A percentile compares a stretch with the other conserved stretches of the same genome.
These are phyloP conservation scores for Daphoenositta chrysoptera DNA, from an alignment of 2,113 vertebrate genomes.

Conservation along the genomic window DNA sequence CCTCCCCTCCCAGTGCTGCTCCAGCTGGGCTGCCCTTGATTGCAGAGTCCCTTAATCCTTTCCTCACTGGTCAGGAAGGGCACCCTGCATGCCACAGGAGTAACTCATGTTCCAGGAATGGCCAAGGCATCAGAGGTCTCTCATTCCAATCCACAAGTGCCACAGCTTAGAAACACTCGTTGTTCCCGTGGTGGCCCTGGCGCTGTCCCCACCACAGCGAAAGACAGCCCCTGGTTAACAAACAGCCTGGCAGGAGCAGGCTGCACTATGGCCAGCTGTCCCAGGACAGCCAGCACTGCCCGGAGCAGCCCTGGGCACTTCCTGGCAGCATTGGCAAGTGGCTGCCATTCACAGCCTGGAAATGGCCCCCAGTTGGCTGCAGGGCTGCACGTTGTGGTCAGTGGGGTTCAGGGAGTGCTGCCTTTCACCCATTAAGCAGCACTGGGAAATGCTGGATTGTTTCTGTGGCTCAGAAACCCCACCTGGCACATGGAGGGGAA, in stretches of 20 bases:
- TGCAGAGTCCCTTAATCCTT: background rate
- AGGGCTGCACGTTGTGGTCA: fast-evolving
- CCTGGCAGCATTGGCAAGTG: background rate
- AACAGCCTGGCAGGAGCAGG: background rate
- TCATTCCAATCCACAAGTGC: background rate
- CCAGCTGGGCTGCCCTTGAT: background rate
- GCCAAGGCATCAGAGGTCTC: background rate
- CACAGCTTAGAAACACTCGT: fast-evolving
- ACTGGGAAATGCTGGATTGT: background rate
- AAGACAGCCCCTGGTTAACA: background rate
- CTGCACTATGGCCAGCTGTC: background rate
- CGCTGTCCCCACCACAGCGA: background rate
- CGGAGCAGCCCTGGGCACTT: fast-evolving
- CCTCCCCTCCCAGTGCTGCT: background rate
- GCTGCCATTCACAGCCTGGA: background rate
- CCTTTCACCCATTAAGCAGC: background rate
- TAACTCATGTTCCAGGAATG: background rate
- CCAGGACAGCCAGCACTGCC: background rate
- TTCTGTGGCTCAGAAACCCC: background rate
- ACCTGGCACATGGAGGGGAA: background rate
- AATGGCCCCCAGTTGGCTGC: background rate
- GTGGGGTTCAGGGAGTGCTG: background rate
- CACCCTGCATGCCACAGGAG: fast-evolving
- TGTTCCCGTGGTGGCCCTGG: background rate
- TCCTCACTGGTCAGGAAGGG: background rate